These are phyloP conservation scores for Sebastes cheni DNA, from an alignment of 2,797 vertebrate species.

Conservation along the genomic window DNA sequence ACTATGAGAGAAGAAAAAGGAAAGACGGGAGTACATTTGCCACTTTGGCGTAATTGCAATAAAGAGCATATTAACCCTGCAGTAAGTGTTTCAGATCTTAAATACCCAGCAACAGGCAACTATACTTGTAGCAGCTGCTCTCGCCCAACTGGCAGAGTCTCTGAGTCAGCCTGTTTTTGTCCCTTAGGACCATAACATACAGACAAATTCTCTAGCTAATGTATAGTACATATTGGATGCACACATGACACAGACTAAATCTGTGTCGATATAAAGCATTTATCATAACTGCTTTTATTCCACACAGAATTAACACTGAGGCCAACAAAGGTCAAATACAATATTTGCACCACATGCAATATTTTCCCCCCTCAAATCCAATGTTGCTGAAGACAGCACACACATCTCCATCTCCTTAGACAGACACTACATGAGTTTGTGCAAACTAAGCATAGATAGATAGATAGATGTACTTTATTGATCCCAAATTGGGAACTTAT, in stretches of 20 bases:
- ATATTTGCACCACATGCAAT: background rate
- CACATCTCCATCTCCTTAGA: background rate
- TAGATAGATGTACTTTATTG: no score
- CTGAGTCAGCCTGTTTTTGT: background rate
- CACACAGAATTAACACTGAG: background rate
- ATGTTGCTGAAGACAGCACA: background rate
- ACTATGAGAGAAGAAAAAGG: background rate
- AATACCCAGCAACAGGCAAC: constrained; percentile 10
- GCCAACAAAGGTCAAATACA: background rate
- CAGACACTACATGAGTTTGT: background rate
- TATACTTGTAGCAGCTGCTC: constrained; percentile 6
- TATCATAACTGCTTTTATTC: background rate
- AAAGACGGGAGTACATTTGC: background rate
- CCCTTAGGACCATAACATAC: background rate
- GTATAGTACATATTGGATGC: background rate
- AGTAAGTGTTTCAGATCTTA: background rate
- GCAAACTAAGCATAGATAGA: background rate
- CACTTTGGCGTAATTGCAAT: background rate
- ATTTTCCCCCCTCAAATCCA: background rate
- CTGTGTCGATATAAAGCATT: background rate
- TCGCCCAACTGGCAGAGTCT: background rate
- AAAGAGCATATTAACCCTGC: background rate
- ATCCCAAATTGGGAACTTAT: no score
- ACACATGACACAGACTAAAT: background rate
- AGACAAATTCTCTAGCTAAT: background rate